These are phyloP conservation scores for Azemiops feae DNA, from an alignment of 2,113 vertebrate genomes.

Conservation along the genomic window DNA sequence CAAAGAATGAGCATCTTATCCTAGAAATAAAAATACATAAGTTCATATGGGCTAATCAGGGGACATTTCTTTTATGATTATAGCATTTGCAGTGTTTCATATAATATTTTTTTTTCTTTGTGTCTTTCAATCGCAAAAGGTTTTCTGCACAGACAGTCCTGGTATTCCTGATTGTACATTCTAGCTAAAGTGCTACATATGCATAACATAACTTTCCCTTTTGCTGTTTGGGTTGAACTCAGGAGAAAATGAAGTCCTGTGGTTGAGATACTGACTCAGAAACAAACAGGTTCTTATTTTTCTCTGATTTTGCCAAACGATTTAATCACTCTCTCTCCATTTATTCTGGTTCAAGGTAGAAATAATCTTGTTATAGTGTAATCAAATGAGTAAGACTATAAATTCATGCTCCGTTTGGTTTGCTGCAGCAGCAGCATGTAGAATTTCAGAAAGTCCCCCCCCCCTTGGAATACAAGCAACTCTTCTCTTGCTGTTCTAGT, in stretches of 20 bases:
- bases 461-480: neutral
- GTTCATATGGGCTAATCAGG: conserved; percentile 25
- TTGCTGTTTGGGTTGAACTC: conserved; percentile 9
- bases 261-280: conserved; percentile 12
- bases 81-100: conserved; percentile 15
- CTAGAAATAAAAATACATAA: conserved; percentile 6
- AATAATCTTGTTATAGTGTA: neutral
- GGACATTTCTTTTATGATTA: conserved; percentile 27
- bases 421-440: neutral
- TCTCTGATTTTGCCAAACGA: conserved; percentile 4
- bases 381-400: neutral
- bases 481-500: conserved; percentile 10
- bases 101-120: neutral
- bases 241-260: neutral
- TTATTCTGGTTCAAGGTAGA: neutral
- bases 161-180: conserved; percentile 17
- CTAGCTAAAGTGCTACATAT: neutral
- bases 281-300: neutral
- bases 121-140: conserved; percentile 1
- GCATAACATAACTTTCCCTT: neutral
- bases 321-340: neutral
- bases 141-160: conserved; percentile 1
- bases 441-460: neutral
- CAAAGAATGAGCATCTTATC: conserved; percentile 34
- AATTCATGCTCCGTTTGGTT: neutral